Evolutionary conservation across 2,888 invertebrate genomes (phyloP), one percentile per base, ranked within the genome.

Genomic region (Silvanus unidentatus): DNA sequence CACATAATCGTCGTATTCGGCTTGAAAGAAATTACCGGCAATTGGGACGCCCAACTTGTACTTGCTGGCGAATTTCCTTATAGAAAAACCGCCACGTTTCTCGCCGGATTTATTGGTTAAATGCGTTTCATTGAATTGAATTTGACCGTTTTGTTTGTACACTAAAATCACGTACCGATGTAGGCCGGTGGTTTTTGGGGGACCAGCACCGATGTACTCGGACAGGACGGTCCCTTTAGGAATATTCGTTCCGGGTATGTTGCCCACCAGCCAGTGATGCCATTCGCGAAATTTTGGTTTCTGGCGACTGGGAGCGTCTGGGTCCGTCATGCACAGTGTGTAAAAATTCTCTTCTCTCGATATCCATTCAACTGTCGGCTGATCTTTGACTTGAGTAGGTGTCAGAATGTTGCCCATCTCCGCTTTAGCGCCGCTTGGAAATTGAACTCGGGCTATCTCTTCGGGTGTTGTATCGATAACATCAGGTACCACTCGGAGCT

Each of bases 21-120:
- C 91, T 64, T 86, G 84, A 66, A 83, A 95, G 66, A 92, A 85
- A 67, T 92, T 94, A 6, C 89, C 93, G 42, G 90, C 90, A n/a
- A 92, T 73, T 0, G 93, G 92, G 34, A 80, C 71, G 0, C 88
- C 90, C n/a, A 94, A 73, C 1, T 81, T 77, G 68, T 94, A 86
- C 61, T 92, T 92, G 44, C 79, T 76, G 0, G 90, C 91, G 60
- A 94, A 88, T 10, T 78, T 77, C 38, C 71, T 77, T 40, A 87
- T 82, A 3, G 86, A 85, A 60, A 81, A 82, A 56, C 79, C 75
- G 38, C 74, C 77, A 58, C 82, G 73, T 40, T 74, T 75, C 22
- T 75, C 76, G 1, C 75, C 77, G 16, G 77, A 62, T 39, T 43
- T 60, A 39, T 63, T 65, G 2, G 58, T 55, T 28, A 67, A 50